phyloP scores from a whole-genome alignment of 1,140 invertebrate genomes.

The Hypsibius dujardini region DNA sequence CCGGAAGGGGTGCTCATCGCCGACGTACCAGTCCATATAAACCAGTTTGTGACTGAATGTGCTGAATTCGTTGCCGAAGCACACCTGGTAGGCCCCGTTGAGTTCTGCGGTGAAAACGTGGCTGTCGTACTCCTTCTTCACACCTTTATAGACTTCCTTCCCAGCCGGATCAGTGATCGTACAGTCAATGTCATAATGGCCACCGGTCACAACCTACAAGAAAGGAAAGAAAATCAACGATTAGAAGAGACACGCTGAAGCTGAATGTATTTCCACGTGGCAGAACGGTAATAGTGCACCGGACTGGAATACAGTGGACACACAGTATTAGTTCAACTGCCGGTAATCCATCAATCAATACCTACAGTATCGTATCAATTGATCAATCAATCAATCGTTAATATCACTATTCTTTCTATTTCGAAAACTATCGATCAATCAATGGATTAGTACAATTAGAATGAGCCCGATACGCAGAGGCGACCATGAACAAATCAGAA shows the following conservation, averaged over 20 bases:
- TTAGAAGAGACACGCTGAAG: too few species aligned
- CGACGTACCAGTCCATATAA: constrained; percentile 94
- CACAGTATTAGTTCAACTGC: too few species aligned
- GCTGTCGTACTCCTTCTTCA: constrained; percentile 46
- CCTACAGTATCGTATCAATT: background rate
- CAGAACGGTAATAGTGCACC: too few species aligned
- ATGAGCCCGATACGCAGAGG: too few species aligned
- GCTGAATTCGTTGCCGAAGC: constrained; percentile 98
- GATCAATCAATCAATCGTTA: constrained; percentile 16
- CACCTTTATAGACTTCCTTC: constrained; percentile 72
- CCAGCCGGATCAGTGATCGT: constrained; percentile 68
- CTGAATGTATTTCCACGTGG: too few species aligned
- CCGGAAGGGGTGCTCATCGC: constrained; percentile 69
- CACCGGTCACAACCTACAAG: constrained; percentile 83
- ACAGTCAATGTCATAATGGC: constrained; percentile 96
- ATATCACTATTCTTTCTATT: too few species aligned
- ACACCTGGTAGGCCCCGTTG: constrained; percentile 41
- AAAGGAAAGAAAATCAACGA: background rate
- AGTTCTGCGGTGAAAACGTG: constrained; percentile 20
- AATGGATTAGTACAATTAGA: too few species aligned
- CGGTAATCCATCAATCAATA: background rate
- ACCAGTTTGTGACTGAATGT: constrained; percentile 98
- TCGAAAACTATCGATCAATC: too few species aligned
- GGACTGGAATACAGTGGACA: too few species aligned
- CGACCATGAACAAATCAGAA: too few species aligned